These are phyloP conservation scores for Trachythela sp. DNA, from an alignment of 64 coral and sea anemone genomes.

Conservation along the genomic window DNA sequence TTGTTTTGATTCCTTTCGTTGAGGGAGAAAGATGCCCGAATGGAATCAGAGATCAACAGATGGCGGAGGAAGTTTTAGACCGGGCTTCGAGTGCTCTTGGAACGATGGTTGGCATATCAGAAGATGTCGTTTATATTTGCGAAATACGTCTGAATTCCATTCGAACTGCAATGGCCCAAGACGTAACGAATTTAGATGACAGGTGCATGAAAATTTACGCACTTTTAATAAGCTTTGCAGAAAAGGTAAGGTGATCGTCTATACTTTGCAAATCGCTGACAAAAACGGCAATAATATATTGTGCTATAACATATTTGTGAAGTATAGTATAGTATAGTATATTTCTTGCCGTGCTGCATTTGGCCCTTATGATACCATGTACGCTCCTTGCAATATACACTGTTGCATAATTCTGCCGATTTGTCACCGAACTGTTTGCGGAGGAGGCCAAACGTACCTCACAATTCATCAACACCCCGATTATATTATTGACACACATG, in stretches of 20 bases:
- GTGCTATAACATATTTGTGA: no score
- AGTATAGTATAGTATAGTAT: no score
- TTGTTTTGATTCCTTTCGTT: constrained; percentile 43
- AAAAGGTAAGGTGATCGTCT: constrained; percentile 32
- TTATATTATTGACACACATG: no score
- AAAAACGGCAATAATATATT: no score
- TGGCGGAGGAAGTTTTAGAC: constrained; percentile 6
- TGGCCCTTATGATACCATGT: no score
- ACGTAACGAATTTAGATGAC: constrained; percentile 23
- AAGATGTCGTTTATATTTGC: neutral
- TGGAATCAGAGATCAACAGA: constrained; percentile 26
- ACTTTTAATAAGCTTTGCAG: constrained; percentile 25
- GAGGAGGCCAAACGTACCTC: no score
- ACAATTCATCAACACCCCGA: no score
- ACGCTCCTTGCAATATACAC: no score
- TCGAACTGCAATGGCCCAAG: neutral
- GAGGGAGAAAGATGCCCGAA: constrained; percentile 26
- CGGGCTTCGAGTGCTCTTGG: constrained; percentile 43
- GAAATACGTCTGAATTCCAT: neutral
- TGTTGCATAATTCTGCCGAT: no score
- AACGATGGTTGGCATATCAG: neutral
- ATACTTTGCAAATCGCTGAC: no score
- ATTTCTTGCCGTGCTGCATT: no score
- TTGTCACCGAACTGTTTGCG: no score
- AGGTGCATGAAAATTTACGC: constrained; percentile 17